Percentiles rank a stretch among this genome's conserved stretches.
Conservation (phyloP, 2,113 vertebrate species). For the Puntigrus tetrazona region DNA sequence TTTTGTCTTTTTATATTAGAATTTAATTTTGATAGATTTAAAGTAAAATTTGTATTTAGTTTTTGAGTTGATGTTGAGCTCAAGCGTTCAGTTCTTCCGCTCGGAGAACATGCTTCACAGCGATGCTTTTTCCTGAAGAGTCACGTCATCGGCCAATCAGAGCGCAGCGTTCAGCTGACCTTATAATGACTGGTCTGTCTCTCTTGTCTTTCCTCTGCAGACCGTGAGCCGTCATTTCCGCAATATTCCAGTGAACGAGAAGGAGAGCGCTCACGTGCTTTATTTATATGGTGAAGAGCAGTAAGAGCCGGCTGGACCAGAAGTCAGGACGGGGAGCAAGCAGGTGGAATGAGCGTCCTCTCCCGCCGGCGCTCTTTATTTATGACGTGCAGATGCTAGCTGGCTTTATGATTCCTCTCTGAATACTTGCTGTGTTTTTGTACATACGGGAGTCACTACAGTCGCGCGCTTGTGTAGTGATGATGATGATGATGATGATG, state of each 20-base stretch:
- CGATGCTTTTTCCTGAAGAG: too few species aligned
- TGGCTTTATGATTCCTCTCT: not conserved
- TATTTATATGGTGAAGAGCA: conserved; percentile 99
- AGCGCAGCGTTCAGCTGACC: too few species aligned
- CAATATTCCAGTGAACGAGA: conserved; percentile 97
- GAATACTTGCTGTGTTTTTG: not conserved
- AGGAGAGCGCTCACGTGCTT: conserved; percentile 98
- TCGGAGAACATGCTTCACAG: too few species aligned
- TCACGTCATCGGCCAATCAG: not conserved
- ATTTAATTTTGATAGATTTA: too few species aligned
- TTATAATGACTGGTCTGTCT: not conserved
- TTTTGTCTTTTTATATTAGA: too few species aligned
- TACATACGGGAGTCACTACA: not conserved
- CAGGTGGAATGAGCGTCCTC: conserved; percentile 81
- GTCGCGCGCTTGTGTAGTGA: not conserved
- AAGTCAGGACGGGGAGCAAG: conserved; percentile 88
- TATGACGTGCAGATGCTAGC: not conserved
- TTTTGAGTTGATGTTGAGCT: not conserved
- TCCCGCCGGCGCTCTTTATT: not conserved
- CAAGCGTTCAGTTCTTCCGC: not conserved
- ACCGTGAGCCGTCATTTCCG: conserved; percentile 98
- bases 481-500: not conserved
- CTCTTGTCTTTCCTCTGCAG: conserved; percentile 66
- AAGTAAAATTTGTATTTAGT: too few species aligned
- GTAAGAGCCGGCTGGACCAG: conserved; percentile 96